These are phyloP conservation scores for Calephelis nemesis DNA, from an alignment of 1,140 invertebrate genomes.

Conservation along the genomic window DNA sequence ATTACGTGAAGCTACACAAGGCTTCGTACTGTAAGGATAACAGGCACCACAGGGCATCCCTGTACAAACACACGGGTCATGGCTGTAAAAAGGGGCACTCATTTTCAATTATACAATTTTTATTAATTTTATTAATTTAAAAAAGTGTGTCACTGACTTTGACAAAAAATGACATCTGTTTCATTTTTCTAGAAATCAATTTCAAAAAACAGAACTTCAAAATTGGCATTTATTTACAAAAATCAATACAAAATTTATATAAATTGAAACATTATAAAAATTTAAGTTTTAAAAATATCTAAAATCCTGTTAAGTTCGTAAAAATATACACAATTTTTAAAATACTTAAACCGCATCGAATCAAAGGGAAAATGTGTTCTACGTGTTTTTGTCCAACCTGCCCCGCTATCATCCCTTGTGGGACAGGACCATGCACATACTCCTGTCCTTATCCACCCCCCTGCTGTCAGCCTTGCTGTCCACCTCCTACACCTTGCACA, in stretches of 20 bases:
- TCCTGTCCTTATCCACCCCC: conserved; percentile 51
- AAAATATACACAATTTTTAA: background rate
- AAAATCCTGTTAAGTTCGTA: conserved; percentile 17
- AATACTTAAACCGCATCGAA: background rate
- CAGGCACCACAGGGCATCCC: conserved; percentile 61
- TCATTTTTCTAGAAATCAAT: background rate
- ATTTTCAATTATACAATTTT: conserved; percentile 48
- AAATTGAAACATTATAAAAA: conserved; percentile 1
- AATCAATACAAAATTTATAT: background rate
- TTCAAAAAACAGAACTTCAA: conserved; percentile 8
- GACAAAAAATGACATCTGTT: background rate
- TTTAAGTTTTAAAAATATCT: background rate
- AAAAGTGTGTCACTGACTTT: background rate
- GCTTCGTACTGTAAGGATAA: conserved; percentile 59
- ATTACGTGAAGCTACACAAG: conserved; percentile 53
- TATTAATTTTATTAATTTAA: conserved; percentile 27
- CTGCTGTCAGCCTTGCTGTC: conserved; percentile 60
- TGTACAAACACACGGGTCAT: conserved; percentile 58
- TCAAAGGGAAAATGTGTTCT: conserved; percentile 41
- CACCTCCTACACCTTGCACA: conserved; percentile 60
- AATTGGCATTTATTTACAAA: background rate
- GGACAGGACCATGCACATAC: conserved; percentile 45
- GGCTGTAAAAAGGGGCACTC: conserved; percentile 63
- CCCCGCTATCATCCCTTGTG: conserved; percentile 60
- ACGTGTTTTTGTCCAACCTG: conserved; percentile 61